phyloP scores from a whole-genome alignment of 2,797 vertebrate genomes.

The Esox lucius region DNA sequence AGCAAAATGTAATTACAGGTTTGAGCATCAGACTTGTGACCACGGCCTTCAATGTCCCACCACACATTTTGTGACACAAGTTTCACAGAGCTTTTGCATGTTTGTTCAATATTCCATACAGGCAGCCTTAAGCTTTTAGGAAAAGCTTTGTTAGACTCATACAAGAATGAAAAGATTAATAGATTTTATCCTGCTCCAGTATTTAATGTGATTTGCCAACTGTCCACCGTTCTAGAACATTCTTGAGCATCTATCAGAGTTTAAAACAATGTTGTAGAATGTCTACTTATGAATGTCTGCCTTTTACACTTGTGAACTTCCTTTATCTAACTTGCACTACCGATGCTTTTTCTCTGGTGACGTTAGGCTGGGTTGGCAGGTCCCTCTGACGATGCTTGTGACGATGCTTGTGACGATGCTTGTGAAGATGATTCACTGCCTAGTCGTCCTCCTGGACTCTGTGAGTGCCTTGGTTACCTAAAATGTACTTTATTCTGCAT shows the following conservation, averaged over 20 bases:
- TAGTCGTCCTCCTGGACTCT: constrained; percentile 67
- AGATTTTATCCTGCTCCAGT: background rate
- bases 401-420: constrained; percentile 67
- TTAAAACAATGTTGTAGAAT: background rate
- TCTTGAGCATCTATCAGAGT: no score
- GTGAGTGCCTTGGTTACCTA: constrained; percentile 54
- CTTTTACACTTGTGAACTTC: background rate
- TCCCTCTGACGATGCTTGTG: constrained; percentile 58
- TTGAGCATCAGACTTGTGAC: no score
- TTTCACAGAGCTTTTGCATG: no score
- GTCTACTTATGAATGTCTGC: constrained; percentile 9
- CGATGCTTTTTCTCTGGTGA: constrained; percentile 13
- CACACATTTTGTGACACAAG: no score
- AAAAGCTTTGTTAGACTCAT: background rate
- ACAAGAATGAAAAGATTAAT: no score
- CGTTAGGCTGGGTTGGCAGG: constrained; percentile 71
- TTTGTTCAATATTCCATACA: no score
- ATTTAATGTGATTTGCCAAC: background rate
- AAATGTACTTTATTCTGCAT: background rate
- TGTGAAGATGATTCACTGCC: constrained; percentile 36
- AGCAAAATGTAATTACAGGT: no score
- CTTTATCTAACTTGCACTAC: background rate
- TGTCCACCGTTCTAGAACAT: no score
- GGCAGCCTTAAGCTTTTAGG: background rate
- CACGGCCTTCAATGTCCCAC: no score